Conservation (phyloP, 2,113 vertebrate genomes). For the Pimephales promelas region DNA sequence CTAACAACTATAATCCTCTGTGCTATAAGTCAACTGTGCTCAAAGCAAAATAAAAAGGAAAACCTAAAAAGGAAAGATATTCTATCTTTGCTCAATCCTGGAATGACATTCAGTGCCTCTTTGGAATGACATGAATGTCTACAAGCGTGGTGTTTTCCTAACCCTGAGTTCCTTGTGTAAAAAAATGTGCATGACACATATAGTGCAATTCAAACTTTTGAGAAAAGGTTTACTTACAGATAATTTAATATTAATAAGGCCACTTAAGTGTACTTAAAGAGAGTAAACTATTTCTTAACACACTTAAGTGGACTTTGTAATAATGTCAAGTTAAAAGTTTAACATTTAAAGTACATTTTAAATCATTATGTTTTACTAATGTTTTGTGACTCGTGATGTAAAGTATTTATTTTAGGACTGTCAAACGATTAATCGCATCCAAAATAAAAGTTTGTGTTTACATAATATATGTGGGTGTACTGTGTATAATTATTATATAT, state of each 20-base stretch:
- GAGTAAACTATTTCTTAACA: not conserved
- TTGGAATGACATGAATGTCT: slow-evolving; percentile 2
- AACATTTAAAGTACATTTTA: too few species aligned
- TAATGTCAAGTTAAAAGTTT: too few species aligned
- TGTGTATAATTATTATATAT: too few species aligned
- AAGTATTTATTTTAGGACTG: too few species aligned
- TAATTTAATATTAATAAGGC: not conserved
- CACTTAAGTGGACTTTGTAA: not conserved
- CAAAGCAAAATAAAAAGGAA: not conserved
- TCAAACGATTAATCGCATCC: too few species aligned
- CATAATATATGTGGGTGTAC: too few species aligned
- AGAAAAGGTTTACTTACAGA: not conserved
- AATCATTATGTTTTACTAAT: too few species aligned
- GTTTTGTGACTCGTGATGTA: too few species aligned
- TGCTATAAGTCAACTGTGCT: not conserved
- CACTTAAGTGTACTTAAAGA: not conserved
- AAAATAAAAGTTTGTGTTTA: too few species aligned
- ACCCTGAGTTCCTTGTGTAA: not conserved
- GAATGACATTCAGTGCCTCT: not conserved
- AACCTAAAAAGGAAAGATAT: not conserved
- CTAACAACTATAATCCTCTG: not conserved
- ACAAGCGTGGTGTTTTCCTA: not conserved
- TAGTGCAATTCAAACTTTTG: not conserved
- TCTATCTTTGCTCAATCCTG: not conserved
- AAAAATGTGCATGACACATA: not conserved